Base-by-base conservation (phyloP, 2,888 invertebrate genomes). In the Melolontha melolontha region DNA sequence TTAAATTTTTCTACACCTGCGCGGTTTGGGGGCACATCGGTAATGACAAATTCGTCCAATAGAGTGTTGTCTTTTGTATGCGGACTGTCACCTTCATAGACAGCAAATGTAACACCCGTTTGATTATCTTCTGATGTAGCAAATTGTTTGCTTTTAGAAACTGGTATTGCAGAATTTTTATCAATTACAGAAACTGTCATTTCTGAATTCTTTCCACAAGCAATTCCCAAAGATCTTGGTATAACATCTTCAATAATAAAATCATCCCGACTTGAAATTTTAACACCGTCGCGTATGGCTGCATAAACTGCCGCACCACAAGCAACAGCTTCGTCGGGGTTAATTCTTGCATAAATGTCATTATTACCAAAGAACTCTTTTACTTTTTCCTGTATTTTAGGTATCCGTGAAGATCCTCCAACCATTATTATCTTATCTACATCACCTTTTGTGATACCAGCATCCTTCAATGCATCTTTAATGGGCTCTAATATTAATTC, bases 301-400 rank as follows among this genome's bases (percentile, higher is more conserved):
- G 73, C 70, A 57, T 77, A 74, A 10, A 78, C 64, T 11, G 75
- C 75, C 5, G 77, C 77, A 11, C 78, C 78, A 49, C 72, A 69
- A 10, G 78, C 77, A 6, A 78, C 75, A 16, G 75, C 75, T 70
- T 77, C 76, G 49, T 77, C 76, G 4, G 77, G 76, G 68, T 78
- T 73, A 16, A 76, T 17, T 8, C 73, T 68, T 16, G 68, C 70
- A 54, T 72, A 73, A 6, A 76, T 42, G 12, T 70, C 64, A 51
- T 74, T 73, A 8, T 12, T 27, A 1, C 29, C 50, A 68, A 78
- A 78, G 55, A 71, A 74, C 0, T 70, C 34, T n/a, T 39, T 54
- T 8, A 78, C 11, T 41, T 74, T 16, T 55, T 72, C 41, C 39
- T 73, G 71, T 10, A 79, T 64, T 71, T 75, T 75, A 1, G 77